Percentiles rank a stretch among this genome's conserved stretches.
phyloP scores from a whole-genome alignment of 1,140 invertebrate species.

The Antheraea pernyi region DNA sequence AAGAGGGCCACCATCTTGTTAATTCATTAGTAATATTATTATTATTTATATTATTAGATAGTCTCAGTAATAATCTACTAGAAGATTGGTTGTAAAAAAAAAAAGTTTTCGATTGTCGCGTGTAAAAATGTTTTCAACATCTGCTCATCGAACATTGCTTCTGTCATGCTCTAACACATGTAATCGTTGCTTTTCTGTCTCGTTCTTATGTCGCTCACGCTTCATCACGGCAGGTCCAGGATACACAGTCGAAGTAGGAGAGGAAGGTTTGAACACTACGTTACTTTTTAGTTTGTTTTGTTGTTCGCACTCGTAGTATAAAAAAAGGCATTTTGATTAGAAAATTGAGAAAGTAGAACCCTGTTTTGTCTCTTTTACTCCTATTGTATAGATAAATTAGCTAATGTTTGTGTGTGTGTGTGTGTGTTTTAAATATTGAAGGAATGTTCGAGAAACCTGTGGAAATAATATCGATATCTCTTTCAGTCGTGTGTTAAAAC shows the following conservation, averaged over 20 bases:
- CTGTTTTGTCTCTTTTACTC: background rate
- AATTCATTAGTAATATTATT: too few relatives aligned
- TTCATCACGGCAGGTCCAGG: constrained; percentile 62
- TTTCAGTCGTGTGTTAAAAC: background rate
- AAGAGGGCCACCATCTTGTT: too few relatives aligned
- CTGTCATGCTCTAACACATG: constrained; percentile 70
- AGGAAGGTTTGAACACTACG: constrained; percentile 70
- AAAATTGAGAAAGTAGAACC: background rate
- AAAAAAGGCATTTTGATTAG: too few relatives aligned
- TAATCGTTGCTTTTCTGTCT: constrained; percentile 75
- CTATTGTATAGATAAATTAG: background rate
- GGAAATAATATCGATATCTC: background rate
- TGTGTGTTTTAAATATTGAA: background rate
- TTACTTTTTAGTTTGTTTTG: constrained; percentile 34
- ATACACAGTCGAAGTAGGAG: constrained; percentile 70
- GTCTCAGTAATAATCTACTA: too few relatives aligned
- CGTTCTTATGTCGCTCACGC: constrained; percentile 52
- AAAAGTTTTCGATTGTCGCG: too few relatives aligned
- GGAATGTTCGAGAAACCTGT: background rate
- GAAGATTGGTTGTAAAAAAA: too few relatives aligned
- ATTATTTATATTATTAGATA: too few relatives aligned
- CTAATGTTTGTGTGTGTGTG: background rate
- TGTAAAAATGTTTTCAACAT: background rate
- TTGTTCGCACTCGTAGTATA: constrained; percentile 8
- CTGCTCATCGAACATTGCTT: constrained; percentile 34